Percentiles rank a stretch among this genome's conserved stretches.
Evolutionary conservation across 2,888 invertebrate species (phyloP).

Genomic region (Lycia hirtaria): DNA sequence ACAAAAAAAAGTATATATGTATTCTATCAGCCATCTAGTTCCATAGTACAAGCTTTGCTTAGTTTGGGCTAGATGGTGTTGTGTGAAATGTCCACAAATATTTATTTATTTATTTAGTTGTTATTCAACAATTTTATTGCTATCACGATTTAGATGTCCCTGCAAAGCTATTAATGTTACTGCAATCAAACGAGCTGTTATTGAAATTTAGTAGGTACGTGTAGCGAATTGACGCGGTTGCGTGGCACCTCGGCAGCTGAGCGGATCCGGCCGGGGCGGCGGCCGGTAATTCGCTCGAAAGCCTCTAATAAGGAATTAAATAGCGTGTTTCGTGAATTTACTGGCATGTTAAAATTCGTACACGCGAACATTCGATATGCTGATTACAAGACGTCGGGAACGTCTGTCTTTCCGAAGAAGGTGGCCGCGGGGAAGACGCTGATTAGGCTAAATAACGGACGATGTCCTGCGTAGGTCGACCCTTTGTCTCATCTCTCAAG

Average conservation of each 20-base stretch:
- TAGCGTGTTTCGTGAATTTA: constrained; percentile 22
- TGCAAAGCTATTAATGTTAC: constrained; percentile 20
- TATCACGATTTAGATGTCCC: too few species aligned
- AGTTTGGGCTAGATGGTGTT: too few species aligned
- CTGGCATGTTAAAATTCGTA: constrained; percentile 21
- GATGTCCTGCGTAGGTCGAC: constrained; percentile 74
- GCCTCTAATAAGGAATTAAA: constrained; percentile 30
- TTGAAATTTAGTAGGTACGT: constrained; percentile 10
- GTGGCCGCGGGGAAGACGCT: constrained; percentile 49
- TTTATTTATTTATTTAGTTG: not conserved
- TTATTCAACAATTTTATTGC: constrained; percentile 5
- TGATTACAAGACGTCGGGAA: constrained; percentile 30
- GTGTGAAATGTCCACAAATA: too few species aligned
- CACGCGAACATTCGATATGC: constrained; percentile 34
- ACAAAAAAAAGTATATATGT: too few species aligned
- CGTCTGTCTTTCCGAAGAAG: constrained; percentile 39
- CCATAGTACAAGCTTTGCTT: too few species aligned
- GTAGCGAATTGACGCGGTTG: constrained; percentile 6
- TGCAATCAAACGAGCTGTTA: constrained; percentile 9
- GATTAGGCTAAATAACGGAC: constrained; percentile 65
- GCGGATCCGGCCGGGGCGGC: not conserved
- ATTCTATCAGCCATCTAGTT: too few species aligned
- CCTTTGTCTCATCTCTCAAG: constrained; percentile 62
- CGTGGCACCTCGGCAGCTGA: not conserved
- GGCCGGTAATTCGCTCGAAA: constrained; percentile 23